Evolutionary conservation across 2,888 invertebrate species (phyloP), one percentile per base, ranked within the genome.

Genomic region (Mesorhabditis sp.): DNA sequence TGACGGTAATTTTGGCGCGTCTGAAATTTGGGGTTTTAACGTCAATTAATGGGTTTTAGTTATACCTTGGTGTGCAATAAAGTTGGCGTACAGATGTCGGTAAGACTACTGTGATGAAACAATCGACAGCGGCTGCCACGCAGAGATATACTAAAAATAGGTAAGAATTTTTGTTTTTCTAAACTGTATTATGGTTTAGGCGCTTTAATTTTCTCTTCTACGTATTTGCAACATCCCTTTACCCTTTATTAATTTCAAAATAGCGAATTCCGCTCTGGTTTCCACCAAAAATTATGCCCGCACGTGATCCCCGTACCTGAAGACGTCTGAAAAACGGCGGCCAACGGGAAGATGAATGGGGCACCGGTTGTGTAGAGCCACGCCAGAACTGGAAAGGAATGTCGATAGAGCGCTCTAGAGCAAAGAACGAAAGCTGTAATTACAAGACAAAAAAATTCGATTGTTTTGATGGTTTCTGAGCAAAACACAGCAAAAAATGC

Each of bases 71-170:
- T n/a, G 81, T 84, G 71, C 84, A 84, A 71, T 80, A 84, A 6
- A 82, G 70, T 61, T 76, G 76, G 45, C 70, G 68, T 13, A 80
- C 77, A 62, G 75, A 76, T 13, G 74, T 72, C 3, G 81, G 79
- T 5, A 81, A 67, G 10, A 81, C 81, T 28, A 81, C 80, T 1
- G 72, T 65, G 43, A 80, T 81, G 71, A 84, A 84, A 43, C 84
- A 82, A 70, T 84, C 84, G 28, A 84, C 81, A 13, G 83, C 84
- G 5, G 84, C 84, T 6, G 81, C 84, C 41, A 84, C 81, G 65
- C 84, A 84, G 71, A 85, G 83, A 68, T 84, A 84, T 7, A 84
- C 84, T 50, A n/a, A 50, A 50, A 50, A 13, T 7, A 7, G 13
- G 50, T 7, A 50, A 50, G 10, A 50, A 7, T 13, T 50, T 10